These are phyloP conservation scores for Megatriorchis doriae DNA, from an alignment of 2,113 vertebrate species.

Conservation along the genomic window DNA sequence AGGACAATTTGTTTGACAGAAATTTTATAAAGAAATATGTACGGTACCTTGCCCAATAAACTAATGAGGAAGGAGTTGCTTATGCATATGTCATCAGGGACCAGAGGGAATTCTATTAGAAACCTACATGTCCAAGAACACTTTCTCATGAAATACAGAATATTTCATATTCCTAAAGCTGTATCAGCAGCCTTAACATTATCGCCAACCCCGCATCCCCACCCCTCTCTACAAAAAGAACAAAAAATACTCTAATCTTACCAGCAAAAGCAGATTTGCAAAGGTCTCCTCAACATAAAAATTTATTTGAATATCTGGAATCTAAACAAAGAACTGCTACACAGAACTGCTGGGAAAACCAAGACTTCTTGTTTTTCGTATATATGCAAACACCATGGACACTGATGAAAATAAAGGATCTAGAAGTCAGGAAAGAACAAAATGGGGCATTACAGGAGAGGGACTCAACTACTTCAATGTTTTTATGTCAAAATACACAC, in stretches of 20 bases:
- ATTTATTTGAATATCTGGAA: neutral
- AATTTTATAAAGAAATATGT: conserved; percentile 35
- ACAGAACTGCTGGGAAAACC: neutral
- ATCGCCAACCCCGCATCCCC: neutral
- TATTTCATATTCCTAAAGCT: neutral
- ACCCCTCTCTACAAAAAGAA: neutral
- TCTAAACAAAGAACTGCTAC: neutral
- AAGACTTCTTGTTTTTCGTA: neutral
- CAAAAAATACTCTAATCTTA: neutral
- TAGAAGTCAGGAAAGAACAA: neutral
- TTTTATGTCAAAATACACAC: neutral
- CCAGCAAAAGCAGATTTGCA: neutral
- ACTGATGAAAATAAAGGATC: neutral
- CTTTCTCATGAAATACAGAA: neutral
- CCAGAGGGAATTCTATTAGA: neutral
- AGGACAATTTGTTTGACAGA: conserved; percentile 48
- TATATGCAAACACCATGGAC: neutral
- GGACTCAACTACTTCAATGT: neutral
- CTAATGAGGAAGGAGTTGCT: neutral
- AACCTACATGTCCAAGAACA: neutral
- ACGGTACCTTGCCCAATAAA: neutral
- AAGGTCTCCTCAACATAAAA: neutral
- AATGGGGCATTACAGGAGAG: neutral
- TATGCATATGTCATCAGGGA: neutral
- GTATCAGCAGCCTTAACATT: neutral